Base-by-base conservation (phyloP, 2,888 invertebrate species). In the Furcula furcula region DNA sequence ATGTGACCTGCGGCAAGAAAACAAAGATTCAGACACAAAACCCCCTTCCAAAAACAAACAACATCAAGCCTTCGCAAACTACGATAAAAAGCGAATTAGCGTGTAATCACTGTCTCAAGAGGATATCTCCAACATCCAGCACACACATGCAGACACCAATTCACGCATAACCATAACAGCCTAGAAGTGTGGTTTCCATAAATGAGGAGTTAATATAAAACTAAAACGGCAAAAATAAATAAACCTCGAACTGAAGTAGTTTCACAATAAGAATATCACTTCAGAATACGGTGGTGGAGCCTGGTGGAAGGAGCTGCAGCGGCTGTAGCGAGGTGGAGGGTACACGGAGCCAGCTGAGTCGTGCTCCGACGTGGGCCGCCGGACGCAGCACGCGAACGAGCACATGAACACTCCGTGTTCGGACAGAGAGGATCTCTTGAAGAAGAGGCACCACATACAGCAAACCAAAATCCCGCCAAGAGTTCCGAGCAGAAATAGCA, bases 261-360 rank as follows among this genome's bases (percentile, higher is more conserved):
- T 49, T 54, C 52, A 58, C 47, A 64, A 55, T 41, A 58, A 59
- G 42, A 55, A 48, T 49, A 60, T 66, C 55, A 95, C 95, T 92
- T 95, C 95, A 42, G 94, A 93, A 78, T 96, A 96, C 0, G 95
- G 95, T 11, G 95, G 95, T 15, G 95, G 95, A 1, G 93, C 92
- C 69, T 94, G 94, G 64, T 94, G 94, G 71, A 95, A 94, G 37
- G 95, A 95, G 40, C 93, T 93, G 66, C 95, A 95, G 66, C 95
- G 92, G 70, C 94, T 94, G 75, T 95, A 96, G 58, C 94, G 94
- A 0, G 95, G 95, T 5, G 95, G 95, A 0, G 94, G 93, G 76
- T 94, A 95, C 62, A 94, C 94, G 0, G 95, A 95, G 21, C 94
- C 94, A 2, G 94, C 93, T 0, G 94, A 95, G 72, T 94, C 94